phyloP scores from a whole-genome alignment of 1,140 invertebrate species.

The Bombus balteatus region DNA sequence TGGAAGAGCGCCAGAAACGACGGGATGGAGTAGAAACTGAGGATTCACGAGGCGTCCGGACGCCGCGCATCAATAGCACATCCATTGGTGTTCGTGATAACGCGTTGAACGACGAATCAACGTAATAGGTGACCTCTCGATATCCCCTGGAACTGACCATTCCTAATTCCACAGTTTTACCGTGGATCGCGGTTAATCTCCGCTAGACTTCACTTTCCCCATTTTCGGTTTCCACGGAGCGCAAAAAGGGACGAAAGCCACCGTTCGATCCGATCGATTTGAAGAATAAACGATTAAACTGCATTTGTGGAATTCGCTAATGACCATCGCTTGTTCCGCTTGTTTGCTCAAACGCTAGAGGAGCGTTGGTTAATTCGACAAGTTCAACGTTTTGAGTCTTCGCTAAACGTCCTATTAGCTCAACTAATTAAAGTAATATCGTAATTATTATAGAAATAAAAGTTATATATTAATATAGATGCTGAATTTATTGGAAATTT shows the following conservation, averaged over 20 bases:
- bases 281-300: constrained; percentile 22
- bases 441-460: background rate
- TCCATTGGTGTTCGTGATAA: constrained; percentile 48
- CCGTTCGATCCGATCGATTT: constrained; percentile 18
- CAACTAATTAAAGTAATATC: background rate
- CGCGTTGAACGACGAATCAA: constrained; percentile 44
- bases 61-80: constrained; percentile 69
- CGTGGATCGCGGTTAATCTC: constrained; percentile 41
- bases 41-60: constrained; percentile 60
- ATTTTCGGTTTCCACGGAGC: background rate
- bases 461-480: background rate
- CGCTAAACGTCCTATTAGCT: background rate
- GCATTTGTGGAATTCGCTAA: constrained; percentile 16
- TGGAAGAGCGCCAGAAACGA: background rate
- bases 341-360: background rate
- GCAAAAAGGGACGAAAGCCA: background rate
- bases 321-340: background rate
- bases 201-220: background rate
- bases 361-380: too few relatives aligned
- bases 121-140: constrained; percentile 31
- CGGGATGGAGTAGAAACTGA: constrained; percentile 22
- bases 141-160: constrained; percentile 73
- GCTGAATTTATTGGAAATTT: background rate
- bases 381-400: background rate
- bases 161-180: constrained; percentile 68